A percentile compares a stretch with the other conserved stretches of the same genome.
Evolutionary conservation across 2,888 invertebrate species (phyloP).

Genomic region (Troglohyphantes excavatus): DNA sequence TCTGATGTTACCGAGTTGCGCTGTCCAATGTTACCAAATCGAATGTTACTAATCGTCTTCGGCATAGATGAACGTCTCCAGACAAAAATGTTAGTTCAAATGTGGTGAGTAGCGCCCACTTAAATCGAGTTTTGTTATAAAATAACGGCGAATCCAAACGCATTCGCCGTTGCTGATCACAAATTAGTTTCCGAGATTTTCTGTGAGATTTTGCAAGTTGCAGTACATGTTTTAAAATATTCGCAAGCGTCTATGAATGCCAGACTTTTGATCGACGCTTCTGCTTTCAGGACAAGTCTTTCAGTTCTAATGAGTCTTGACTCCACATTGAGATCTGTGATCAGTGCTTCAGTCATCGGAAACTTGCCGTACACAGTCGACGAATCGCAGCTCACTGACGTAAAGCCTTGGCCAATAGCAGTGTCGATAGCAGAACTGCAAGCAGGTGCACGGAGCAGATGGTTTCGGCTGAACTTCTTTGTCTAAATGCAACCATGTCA

Average conservation of each 20-base stretch:
- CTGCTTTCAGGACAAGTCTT: background rate
- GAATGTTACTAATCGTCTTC: background rate
- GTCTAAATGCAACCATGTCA: conserved; percentile 25
- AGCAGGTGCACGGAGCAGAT: conserved; percentile 25
- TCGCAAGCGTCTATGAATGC: conserved; percentile 30
- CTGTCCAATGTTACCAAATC: conserved; percentile 18
- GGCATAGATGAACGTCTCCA: conserved; percentile 47
- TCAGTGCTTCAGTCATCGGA: background rate
- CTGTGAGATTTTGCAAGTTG: conserved; percentile 1
- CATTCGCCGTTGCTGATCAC: conserved; percentile 60
- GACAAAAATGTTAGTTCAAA: conserved; percentile 45
- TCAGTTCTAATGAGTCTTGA: conserved; percentile 9
- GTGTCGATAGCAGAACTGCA: conserved; percentile 6
- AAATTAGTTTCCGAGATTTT: conserved; percentile 48
- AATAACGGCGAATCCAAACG: conserved; percentile 54
- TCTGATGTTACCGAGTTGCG: background rate
- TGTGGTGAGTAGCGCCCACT: background rate
- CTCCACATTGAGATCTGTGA: conserved; percentile 30
- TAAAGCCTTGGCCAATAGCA: conserved; percentile 20
- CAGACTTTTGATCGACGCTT: conserved; percentile 23
- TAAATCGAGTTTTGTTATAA: conserved; percentile 46
- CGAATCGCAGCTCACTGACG: conserved; percentile 44
- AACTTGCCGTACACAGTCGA: conserved; percentile 18
- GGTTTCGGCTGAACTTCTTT: conserved; percentile 6
- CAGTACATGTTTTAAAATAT: conserved; percentile 54